phyloP scores from a whole-genome alignment of 1,140 invertebrate genomes.

The Aphaenogaster ashmeadi region DNA sequence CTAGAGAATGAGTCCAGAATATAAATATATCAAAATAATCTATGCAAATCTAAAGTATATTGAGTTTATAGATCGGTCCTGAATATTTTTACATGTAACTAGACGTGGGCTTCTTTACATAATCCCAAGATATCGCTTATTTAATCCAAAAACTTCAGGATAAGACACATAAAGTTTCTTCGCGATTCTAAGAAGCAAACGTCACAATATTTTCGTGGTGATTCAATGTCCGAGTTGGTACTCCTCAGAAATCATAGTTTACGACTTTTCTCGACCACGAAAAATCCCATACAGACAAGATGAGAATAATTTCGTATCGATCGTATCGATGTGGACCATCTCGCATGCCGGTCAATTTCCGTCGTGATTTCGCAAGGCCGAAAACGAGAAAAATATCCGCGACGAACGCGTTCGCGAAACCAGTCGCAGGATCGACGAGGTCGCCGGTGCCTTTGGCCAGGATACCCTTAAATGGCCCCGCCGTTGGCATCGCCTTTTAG shows the following conservation, averaged over 20 bases:
- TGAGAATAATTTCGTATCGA: slow-evolving; percentile 23
- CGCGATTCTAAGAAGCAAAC: not conserved
- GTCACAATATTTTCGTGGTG: not conserved
- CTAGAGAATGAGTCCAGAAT: not conserved
- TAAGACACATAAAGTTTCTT: not conserved
- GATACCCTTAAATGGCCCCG: slow-evolving; percentile 83
- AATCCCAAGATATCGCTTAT: not conserved
- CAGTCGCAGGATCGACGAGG: slow-evolving; percentile 82
- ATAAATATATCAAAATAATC: not conserved
- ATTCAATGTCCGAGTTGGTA: not conserved
- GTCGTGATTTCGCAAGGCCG: slow-evolving; percentile 60
- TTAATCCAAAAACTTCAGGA: not conserved
- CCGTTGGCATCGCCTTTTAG: slow-evolving; percentile 82
- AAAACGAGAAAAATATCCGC: slow-evolving; percentile 66
- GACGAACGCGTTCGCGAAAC: slow-evolving; percentile 80
- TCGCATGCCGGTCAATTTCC: slow-evolving; percentile 33
- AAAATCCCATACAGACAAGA: not conserved
- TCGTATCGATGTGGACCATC: slow-evolving; percentile 44
- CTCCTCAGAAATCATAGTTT: not conserved
- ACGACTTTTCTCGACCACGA: not conserved
- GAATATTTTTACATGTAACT: not conserved
- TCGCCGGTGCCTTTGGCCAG: slow-evolving; percentile 79
- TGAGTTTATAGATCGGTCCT: not conserved
- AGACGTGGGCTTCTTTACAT: not conserved
- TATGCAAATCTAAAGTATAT: not conserved